phyloP scores from a whole-genome alignment of 2,888 invertebrate species.

The Rhodophaea formosa region DNA sequence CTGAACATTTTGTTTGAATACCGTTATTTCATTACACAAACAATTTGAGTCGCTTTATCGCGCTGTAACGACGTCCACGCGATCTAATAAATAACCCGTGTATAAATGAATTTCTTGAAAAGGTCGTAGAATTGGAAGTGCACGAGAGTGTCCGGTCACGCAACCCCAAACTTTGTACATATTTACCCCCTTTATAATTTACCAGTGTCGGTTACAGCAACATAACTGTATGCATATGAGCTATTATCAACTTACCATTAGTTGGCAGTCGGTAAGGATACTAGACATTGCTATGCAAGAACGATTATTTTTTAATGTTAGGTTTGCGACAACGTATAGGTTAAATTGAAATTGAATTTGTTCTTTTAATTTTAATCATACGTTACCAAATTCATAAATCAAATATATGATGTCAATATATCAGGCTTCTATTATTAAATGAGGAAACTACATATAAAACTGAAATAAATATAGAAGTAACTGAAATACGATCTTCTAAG shows the following conservation, averaged over 20 bases:
- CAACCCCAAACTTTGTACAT: constrained; percentile 52
- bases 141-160: constrained; percentile 71
- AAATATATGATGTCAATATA: too few relatives aligned
- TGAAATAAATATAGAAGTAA: too few relatives aligned
- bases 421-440: too few relatives aligned
- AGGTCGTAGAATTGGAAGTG: constrained; percentile 76
- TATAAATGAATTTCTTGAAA: constrained; percentile 76
- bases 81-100: constrained; percentile 60
- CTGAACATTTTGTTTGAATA: constrained; percentile 28
- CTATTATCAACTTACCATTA: constrained; percentile 3
- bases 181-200: constrained; percentile 59
- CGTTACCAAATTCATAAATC: too few relatives aligned
- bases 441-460: too few relatives aligned
- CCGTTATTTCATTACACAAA: constrained; percentile 42
- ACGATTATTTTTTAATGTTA: not conserved
- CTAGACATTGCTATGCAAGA: not conserved
- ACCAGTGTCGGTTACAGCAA: constrained; percentile 37
- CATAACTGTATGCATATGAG: not conserved
- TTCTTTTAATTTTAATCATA: not conserved
- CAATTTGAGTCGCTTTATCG: constrained; percentile 56
- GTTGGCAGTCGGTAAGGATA: not conserved
- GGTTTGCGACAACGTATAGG: not conserved
- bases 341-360: not conserved
- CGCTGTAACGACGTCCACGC: constrained; percentile 53
- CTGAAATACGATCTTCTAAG: too few relatives aligned